These are phyloP conservation scores for Brachionus manjavacas DNA, from an alignment of 1,140 invertebrate genomes.

Conservation along the genomic window DNA sequence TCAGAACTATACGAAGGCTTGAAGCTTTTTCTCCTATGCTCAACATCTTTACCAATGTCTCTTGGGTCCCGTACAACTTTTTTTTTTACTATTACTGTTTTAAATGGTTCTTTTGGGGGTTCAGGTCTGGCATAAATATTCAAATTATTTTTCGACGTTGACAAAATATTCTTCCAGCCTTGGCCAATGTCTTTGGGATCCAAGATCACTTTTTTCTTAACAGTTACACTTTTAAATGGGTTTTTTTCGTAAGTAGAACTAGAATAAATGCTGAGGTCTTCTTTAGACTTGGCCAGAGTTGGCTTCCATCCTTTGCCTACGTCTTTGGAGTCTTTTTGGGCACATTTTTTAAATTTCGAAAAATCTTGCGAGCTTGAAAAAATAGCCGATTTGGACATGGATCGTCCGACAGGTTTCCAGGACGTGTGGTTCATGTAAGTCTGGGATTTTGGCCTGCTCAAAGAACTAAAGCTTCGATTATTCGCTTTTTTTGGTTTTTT, in stretches of 20 bases:
- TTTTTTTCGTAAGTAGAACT: background rate
- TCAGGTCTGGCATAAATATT: background rate
- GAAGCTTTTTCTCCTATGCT: background rate
- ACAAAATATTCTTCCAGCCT: slow-evolving; percentile 3
- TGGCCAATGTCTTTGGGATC: background rate
- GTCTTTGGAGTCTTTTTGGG: background rate
- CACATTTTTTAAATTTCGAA: background rate
- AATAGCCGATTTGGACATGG: background rate
- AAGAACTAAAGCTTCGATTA: background rate
- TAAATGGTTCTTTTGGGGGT: slow-evolving; percentile 8
- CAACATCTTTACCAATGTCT: background rate
- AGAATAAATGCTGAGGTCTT: background rate
- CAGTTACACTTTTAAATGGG: background rate
- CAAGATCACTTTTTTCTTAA: background rate
- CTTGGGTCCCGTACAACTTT: background rate
- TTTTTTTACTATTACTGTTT: background rate
- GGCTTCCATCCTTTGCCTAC: slow-evolving; percentile 1
- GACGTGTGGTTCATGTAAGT: background rate
- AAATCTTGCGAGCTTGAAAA: background rate
- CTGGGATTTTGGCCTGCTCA: background rate
- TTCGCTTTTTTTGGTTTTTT: background rate
- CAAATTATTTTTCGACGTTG: background rate
- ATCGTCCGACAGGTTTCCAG: background rate
- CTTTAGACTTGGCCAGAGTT: background rate
- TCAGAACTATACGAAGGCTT: background rate